Conservation (phyloP, 2,113 vertebrate genomes). For the Engystomops pustulosus region DNA sequence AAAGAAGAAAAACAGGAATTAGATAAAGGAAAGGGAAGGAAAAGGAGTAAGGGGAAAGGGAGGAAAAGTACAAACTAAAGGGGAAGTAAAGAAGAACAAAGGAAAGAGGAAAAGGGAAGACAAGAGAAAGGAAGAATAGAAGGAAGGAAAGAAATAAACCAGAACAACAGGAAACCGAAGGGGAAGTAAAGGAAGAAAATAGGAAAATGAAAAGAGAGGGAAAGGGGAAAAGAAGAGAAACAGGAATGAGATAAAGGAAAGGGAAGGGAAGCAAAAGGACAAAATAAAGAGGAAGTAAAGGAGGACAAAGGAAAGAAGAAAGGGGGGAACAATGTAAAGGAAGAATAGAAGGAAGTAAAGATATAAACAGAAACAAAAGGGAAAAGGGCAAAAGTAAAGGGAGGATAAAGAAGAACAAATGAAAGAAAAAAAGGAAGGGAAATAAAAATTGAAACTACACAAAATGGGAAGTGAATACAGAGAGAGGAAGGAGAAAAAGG, state of each 20-base stretch:
- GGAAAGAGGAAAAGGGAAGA: background rate
- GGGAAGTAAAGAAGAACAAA: background rate
- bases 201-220: background rate
- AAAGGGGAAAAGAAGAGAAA: background rate
- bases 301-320: background rate
- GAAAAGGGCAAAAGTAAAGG: background rate
- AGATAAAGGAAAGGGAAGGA: too few relatives aligned
- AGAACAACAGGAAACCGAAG: background rate
- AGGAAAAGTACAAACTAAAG: background rate
- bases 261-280: background rate
- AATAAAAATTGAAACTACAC: too few relatives aligned
- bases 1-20: background rate
- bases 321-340: background rate
- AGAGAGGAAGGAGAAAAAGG: background rate
- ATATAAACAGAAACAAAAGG: background rate
- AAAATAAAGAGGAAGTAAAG: background rate
- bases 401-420: background rate
- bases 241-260: too few relatives aligned
- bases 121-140: background rate
- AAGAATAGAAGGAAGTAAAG: background rate
- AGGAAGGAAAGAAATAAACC: too few relatives aligned
- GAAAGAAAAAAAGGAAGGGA: background rate
- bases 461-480: too few relatives aligned
- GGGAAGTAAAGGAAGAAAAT: too few relatives aligned
- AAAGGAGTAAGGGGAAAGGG: too few relatives aligned